phyloP scores from a whole-genome alignment of 2,888 invertebrate genomes.

The Anthrax anthrax region DNA sequence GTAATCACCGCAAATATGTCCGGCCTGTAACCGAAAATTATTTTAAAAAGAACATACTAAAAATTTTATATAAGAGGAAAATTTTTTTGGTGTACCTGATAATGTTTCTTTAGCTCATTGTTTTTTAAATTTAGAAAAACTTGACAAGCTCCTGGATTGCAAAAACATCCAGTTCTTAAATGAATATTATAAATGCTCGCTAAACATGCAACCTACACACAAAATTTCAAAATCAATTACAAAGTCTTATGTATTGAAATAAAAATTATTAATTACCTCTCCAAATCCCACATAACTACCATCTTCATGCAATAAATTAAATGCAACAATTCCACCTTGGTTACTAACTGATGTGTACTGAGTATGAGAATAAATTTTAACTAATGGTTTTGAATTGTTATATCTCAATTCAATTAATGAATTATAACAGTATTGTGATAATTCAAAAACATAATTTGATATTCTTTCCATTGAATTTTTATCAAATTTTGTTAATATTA shows the following conservation, averaged over 20 bases:
- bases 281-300: constrained; percentile 75
- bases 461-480: constrained; percentile 44
- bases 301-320: constrained; percentile 66
- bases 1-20: constrained; percentile 85
- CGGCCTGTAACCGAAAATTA: constrained; percentile 46
- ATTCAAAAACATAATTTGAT: constrained; percentile 55
- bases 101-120: constrained; percentile 59
- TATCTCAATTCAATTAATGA: constrained; percentile 51
- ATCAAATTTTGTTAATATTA: constrained; percentile 38
- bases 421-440: constrained; percentile 59
- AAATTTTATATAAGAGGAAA: not conserved
- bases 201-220: constrained; percentile 65
- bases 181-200: constrained; percentile 74
- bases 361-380: constrained; percentile 57
- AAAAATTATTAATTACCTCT: constrained; percentile 43
- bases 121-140: constrained; percentile 54
- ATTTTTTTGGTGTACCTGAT: constrained; percentile 38
- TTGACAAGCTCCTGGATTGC: constrained; percentile 92
- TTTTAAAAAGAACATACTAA: no score
- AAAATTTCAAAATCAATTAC: not conserved
- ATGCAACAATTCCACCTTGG: constrained; percentile 81
- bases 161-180: constrained; percentile 88
- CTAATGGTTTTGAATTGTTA: constrained; percentile 53
- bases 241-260: not conserved
- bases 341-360: constrained; percentile 42